These are phyloP conservation scores for Eurystomus gularis DNA, from an alignment of 2,113 vertebrate genomes.

Conservation along the genomic window DNA sequence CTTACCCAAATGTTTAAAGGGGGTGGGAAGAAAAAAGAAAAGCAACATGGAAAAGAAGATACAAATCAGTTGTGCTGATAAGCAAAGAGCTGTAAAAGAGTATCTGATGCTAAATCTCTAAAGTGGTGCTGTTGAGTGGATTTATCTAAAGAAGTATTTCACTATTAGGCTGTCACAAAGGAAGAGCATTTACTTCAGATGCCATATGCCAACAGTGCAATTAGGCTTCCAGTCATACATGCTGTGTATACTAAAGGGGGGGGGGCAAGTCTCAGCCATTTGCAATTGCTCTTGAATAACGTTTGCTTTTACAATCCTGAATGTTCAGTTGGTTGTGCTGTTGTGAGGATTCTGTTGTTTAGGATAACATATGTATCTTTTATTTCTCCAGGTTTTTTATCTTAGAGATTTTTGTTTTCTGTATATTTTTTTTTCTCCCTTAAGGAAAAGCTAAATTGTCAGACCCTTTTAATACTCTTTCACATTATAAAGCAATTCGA, in stretches of 20 bases:
- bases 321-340: neutral
- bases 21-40: neutral
- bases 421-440: neutral
- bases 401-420: neutral
- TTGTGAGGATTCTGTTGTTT: neutral
- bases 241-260: neutral
- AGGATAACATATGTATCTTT: neutral
- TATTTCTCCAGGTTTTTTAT: neutral
- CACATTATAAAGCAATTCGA: neutral
- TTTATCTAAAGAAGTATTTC: constrained; percentile 26
- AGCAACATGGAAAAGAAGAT: neutral
- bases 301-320: neutral
- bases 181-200: constrained; percentile 13
- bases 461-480: neutral
- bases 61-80: neutral
- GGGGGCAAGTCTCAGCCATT: neutral
- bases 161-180: constrained; percentile 22
- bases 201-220: constrained; percentile 14
- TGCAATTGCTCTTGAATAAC: neutral
- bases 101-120: constrained; percentile 22
- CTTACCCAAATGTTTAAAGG: neutral
- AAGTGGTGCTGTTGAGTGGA: neutral
- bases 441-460: neutral
- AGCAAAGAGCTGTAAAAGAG: constrained; percentile 19
- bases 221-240: constrained; percentile 8